phyloP scores from a whole-genome alignment of 2,888 invertebrate species.

The Dexiosoma caninum region DNA sequence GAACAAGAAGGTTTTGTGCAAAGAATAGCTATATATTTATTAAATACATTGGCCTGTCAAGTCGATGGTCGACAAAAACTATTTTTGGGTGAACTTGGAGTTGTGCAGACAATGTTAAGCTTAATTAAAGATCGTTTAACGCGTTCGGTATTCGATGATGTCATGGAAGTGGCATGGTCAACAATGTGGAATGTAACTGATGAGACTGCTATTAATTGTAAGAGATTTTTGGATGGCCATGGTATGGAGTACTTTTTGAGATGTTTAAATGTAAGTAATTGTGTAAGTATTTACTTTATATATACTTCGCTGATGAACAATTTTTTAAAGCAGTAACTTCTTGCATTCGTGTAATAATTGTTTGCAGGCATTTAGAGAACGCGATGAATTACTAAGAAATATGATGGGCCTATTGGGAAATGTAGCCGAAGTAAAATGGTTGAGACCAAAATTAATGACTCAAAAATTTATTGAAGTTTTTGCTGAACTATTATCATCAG shows the following conservation, averaged over 20 bases:
- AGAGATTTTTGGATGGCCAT: conserved; percentile 89
- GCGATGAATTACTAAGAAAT: conserved; percentile 93
- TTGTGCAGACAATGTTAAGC: conserved; percentile 89
- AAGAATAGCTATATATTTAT: conserved; percentile 94
- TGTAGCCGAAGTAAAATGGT: conserved; percentile 93
- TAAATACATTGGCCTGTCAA: conserved; percentile 97
- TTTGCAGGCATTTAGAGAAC: conserved; percentile 88
- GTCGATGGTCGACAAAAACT: conserved; percentile 96
- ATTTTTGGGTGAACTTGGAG: conserved; percentile 92
- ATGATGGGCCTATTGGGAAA: conserved; percentile 99
- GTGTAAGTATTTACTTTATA: conserved; percentile 57
- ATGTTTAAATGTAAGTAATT: conserved; percentile 86
- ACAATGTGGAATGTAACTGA: conserved; percentile 99
- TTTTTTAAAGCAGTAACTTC: conserved; percentile 1
- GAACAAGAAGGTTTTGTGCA: conserved; percentile 95
- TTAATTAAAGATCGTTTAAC: conserved; percentile 90
- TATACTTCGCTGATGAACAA: background rate
- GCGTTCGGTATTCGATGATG: conserved; percentile 91
- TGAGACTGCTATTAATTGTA: conserved; percentile 96
- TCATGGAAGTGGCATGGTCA: conserved; percentile 98
- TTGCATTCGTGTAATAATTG: background rate
- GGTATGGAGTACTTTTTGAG: conserved; percentile 94
- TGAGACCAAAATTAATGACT: conserved; percentile 91
- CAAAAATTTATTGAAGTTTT: conserved; percentile 91
- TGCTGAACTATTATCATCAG: conserved; percentile 88